A percentile compares a stretch with the other conserved stretches of the same genome.
Evolutionary conservation across 2,113 vertebrate genomes (phyloP).

Genomic region (Ornithorhynchus anatinus): DNA sequence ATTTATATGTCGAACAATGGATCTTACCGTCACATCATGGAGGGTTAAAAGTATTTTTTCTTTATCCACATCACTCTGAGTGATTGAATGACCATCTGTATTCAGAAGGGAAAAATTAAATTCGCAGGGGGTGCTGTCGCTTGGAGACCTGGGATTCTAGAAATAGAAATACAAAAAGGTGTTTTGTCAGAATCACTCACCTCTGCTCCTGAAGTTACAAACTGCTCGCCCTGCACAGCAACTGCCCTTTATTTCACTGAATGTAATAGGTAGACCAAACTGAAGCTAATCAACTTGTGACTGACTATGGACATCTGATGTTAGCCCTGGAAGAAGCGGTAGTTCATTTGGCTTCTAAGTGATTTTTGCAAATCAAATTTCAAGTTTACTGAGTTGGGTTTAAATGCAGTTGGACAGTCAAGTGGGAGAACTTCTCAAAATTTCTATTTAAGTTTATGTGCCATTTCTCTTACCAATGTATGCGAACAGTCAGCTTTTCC

Average conservation of each 20-base stretch:
- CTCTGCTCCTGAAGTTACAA: neutral
- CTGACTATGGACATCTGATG: too few species aligned
- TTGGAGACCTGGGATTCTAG: constrained; percentile 1
- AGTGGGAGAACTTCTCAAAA: neutral
- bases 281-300: too few species aligned
- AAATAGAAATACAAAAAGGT: neutral
- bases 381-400: neutral
- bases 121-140: neutral
- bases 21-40: constrained; percentile 78
- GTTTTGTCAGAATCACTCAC: neutral
- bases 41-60: constrained; percentile 78
- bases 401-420: neutral
- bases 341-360: too few species aligned
- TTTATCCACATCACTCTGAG: neutral
- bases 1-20: neutral
- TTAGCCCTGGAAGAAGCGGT: too few species aligned
- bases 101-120: neutral
- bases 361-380: neutral
- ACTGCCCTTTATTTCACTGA: neutral
- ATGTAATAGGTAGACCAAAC: too few species aligned
- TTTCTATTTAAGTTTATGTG: too few species aligned
- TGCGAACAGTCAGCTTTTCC: too few species aligned
- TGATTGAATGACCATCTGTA: neutral
- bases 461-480: too few species aligned
- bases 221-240: neutral